Base-by-base conservation (phyloP, 2,113 vertebrate species). In the Bubo blakistoni region DNA sequence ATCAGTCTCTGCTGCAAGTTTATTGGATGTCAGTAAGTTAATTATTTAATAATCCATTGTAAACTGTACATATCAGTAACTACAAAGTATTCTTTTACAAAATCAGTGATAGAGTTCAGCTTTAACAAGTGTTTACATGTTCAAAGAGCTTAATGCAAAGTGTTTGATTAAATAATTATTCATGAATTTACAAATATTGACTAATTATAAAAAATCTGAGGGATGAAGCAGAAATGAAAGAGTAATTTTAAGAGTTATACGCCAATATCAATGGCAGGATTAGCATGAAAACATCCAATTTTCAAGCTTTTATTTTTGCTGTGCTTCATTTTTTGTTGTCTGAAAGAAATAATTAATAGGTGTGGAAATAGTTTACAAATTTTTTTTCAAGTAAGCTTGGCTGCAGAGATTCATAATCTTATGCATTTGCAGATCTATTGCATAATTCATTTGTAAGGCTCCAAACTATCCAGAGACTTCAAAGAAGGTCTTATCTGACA, bases 401-500 rank as follows among this genome's bases (percentile, higher is more conserved):
- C 40, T 90, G 69, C 84, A 77, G 29, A 82, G 26, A 61, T 90
- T 91, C 6, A 58, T 87, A 88, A 87, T 94, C 42, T 27, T 74
- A 62, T 36, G 42, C 38, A 26, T 90, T 94, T 93, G 46, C n/a
- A 44, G 26, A 72, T 92, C 46, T 94, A 11, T 94, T 95, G 30
- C 78, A 86, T 92, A 91, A 91, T 92, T 94, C 29, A 94, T 97
- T 86, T 90, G 19, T 46, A 70, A 51, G 30, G 7, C 54, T 80
- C 58, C 49, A 74, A 77, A 89, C 11, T 51, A 27, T 69, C 16
- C 34, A 32, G 57, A 62, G 46, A 83, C 78, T 87, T 96, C 91
- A 95, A 91, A 94, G 74, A 59, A 90, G 73, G n/a, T 63, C 38
- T 96, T 87, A 91, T 91, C 78, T 92, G 55, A 91, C 27, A 73